Evolutionary conservation across 1,140 invertebrate species (phyloP), one percentile per base, ranked within the genome.

Genomic region (Aphelinus certus): DNA sequence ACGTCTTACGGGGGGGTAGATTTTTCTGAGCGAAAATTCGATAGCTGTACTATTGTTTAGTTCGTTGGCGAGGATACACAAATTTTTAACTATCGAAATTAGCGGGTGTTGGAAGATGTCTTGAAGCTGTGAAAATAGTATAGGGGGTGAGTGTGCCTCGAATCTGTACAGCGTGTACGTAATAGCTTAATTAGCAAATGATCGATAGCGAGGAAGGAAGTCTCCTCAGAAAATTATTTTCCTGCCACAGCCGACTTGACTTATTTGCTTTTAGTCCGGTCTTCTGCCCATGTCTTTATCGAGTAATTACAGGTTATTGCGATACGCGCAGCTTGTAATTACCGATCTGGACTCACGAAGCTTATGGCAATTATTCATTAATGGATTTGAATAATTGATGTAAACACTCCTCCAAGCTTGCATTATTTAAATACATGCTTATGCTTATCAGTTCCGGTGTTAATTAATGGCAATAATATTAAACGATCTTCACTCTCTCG

Each of bases 251-350:
- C 26, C 26, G 26, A 26, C 26, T 65, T 72, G 57, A 65, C 62
- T 45, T 72, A 48, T 64, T 55, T 71, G 48, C 48, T 71, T 7
- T 43, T 45, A 3, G 46, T 55, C 47, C 10, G 67, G 67, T 5
- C 62, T 48, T 45, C n/a, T 10, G 56, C 67, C 63, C 63, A 73
- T 75, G 66, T 79, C 78, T 77, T 77, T 69, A 81, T 79, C 75
- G 71, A 53, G 48, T 81, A 76, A 81, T 79, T 79, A 81, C 67
- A 76, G 71, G 61, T 73, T 79, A 74, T 64, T 51, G 71, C 58
- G 2, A 43, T 47, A 62, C 42, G 42, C 60, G 26, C 42, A 43
- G 60, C 49, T 71, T 61, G 51, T 71, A 71, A 71, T 71, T 63
- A 63, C 69, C 2, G 47, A 60, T 48, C 42, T 42, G 42, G 43